Base-by-base conservation (phyloP, 1,140 invertebrate genomes). In the Drosophila pseudoananassae region DNA sequence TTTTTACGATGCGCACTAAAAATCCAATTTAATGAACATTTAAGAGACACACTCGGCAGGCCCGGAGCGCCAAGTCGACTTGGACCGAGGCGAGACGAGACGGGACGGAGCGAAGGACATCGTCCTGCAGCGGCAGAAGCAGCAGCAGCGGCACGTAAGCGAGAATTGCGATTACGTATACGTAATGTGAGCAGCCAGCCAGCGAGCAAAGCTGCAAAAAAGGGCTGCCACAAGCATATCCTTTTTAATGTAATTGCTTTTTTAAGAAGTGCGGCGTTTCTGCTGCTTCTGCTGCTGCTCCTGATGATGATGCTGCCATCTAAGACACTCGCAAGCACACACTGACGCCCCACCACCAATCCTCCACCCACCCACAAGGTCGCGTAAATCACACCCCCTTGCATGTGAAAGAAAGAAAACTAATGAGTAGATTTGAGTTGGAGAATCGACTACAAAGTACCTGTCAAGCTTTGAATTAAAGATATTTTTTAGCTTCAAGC, bases 11-110 rank as follows among this genome's bases (percentile, higher is more conserved):
- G 80, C 57, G 64, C 88, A 90, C 88, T 90, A 88, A 90, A 90
- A 90, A 90, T 88, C 89, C 88, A 78, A 90, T 90, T 90, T 90
- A 90, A 90, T 90, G 88, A 88, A 90, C 88, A 90, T 90, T 90
- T 90, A 90, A 90, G 81, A 90, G 85, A 90, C 73, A 89, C 85
- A 89, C 81, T 66, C 59, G 63, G 31, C 6, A 31, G 43, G 59
- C 10, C 15, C 43, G 17, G 43, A 52, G 31, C 33, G 38, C 15
- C 56, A 36, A 52, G 50, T 50, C 54, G 54, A 36, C 33, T 36
- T 43, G 47, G 47, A 23, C 2, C 6, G 12, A 8, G n/a, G 8
- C 4, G 43, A 14, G 27, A 20, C 33, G 5, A 31, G 43, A 14
- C 46, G 64, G n/a, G 6, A 17, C 15, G 58, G 33, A 29, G 51